phyloP scores from a whole-genome alignment of 2,797 vertebrate genomes.

The Enteromius thamalakanensis region DNA sequence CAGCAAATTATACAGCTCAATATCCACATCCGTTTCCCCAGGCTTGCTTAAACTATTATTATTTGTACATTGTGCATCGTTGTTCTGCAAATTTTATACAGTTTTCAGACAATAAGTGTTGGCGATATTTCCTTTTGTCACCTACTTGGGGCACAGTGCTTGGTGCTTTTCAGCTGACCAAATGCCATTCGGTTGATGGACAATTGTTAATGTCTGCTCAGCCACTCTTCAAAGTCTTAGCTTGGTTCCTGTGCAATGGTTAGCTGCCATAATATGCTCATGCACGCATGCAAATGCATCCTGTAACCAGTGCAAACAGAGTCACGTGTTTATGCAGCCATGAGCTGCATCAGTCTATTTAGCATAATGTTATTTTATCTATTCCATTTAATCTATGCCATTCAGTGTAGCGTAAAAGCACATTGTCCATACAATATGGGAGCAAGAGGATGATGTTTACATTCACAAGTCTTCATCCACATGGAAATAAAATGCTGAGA shows the following conservation, averaged over 20 bases:
- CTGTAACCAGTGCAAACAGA: not conserved
- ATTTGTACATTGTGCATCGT: not conserved
- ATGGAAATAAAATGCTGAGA: conserved; percentile 1
- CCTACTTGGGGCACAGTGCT: not conserved
- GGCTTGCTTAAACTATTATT: conserved; percentile 8
- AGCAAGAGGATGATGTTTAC: not conserved
- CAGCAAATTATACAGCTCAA: conserved; percentile 48
- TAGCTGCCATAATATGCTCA: not conserved
- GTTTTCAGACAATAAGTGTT: not conserved
- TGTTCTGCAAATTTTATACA: not conserved
- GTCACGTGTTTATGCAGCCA: not conserved
- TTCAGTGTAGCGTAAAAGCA: not conserved
- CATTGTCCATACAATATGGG: not conserved
- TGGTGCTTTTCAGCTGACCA: not conserved
- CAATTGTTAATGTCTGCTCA: conserved; percentile 6
- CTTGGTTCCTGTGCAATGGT: conserved; percentile 9
- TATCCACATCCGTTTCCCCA: conserved; percentile 9
- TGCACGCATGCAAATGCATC: not conserved
- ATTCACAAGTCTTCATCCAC: not conserved
- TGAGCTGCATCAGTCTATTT: not conserved
- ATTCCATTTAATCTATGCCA: rapidly evolving
- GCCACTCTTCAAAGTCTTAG: not conserved
- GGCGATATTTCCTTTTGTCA: not conserved
- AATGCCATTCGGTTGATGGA: not conserved
- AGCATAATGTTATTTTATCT: not conserved